phyloP scores from a whole-genome alignment of 2,113 vertebrate species.

The Trochalopteron elliotii region DNA sequence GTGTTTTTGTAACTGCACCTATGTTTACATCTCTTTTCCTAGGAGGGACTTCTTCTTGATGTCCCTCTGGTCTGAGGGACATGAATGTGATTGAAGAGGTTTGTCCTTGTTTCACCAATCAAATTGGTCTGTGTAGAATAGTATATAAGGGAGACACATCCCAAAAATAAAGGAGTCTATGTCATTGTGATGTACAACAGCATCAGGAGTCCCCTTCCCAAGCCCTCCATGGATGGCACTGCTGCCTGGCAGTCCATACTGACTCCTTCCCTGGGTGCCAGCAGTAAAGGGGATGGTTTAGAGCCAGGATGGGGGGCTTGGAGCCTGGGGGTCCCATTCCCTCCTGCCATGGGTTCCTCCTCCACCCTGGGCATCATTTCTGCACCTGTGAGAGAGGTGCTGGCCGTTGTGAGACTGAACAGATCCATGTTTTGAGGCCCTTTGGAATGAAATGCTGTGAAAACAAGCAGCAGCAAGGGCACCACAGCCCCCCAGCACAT shows the following conservation, averaged over 20 bases:
- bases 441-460: not conserved
- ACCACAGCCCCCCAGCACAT: not conserved
- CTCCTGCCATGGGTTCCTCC: not conserved
- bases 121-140: too few relatives aligned
- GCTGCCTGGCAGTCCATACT: rapidly evolving
- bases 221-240: rapidly evolving
- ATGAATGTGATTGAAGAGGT: too few relatives aligned
- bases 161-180: too few relatives aligned
- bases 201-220: not conserved
- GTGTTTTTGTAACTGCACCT: too few relatives aligned
- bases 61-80: too few relatives aligned
- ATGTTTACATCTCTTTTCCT: too few relatives aligned
- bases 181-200: too few relatives aligned
- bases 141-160: too few relatives aligned
- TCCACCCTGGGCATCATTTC: not conserved
- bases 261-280: not conserved
- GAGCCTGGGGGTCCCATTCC: rapidly evolving
- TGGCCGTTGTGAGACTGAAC: not conserved
- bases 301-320: not conserved
- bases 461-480: rapidly evolving
- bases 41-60: too few relatives aligned
- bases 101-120: too few relatives aligned
- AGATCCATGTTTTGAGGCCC: not conserved
- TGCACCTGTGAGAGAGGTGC: not conserved
- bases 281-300: rapidly evolving